phyloP scores from a whole-genome alignment of 2,113 vertebrate genomes.

The Dipodomys spectabilis region DNA sequence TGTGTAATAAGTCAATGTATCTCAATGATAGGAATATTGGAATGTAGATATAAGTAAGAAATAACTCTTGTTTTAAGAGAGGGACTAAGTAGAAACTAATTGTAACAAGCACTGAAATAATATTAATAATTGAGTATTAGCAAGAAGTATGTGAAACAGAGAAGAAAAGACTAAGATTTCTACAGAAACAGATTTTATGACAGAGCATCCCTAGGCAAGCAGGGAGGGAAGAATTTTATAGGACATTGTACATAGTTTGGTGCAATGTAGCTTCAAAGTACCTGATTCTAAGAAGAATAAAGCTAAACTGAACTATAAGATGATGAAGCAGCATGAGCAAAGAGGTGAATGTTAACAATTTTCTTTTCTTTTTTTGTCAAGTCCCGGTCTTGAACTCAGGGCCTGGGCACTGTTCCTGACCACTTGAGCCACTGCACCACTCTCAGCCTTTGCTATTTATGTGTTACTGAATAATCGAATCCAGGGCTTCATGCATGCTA shows the following conservation, averaged over 20 bases:
- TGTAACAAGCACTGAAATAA: background rate
- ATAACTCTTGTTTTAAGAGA: background rate
- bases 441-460: too few species aligned
- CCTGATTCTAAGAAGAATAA: too few species aligned
- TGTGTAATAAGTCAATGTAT: background rate
- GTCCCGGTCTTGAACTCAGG: too few species aligned
- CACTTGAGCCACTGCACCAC: too few species aligned
- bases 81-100: background rate
- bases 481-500: too few species aligned
- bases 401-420: too few species aligned
- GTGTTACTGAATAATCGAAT: too few species aligned
- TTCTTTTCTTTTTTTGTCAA: too few species aligned
- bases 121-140: background rate
- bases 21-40: background rate
- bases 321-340: too few species aligned
- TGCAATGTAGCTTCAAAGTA: too few species aligned
- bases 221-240: background rate
- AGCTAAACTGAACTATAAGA: too few species aligned
- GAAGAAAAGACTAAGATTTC: background rate
- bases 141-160: background rate
- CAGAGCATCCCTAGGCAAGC: background rate
- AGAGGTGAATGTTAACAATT: too few species aligned
- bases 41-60: slow-evolving; percentile 17
- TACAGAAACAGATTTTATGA: background rate
- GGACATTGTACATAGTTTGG: background rate